phyloP scores from a whole-genome alignment of 2,113 vertebrate species.

The Crotalus viridis region DNA sequence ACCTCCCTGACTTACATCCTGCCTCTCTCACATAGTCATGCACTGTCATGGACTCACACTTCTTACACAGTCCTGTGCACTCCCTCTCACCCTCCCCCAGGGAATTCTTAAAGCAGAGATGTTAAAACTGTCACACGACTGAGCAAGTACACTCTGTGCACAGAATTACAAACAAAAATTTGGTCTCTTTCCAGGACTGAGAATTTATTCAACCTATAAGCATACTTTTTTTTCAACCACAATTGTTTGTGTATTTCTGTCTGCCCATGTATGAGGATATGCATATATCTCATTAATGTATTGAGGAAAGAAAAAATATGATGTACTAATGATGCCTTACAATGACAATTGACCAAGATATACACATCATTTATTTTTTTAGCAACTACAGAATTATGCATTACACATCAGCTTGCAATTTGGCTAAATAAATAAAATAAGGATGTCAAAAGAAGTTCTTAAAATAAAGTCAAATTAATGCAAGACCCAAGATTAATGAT shows the following conservation, averaged over 20 bases:
- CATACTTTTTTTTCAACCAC: not conserved
- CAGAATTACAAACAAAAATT: not conserved
- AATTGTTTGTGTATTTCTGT: not conserved
- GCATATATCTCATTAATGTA: not conserved
- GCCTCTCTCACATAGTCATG: not conserved
- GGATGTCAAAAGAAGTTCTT: not conserved
- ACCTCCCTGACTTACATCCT: not conserved
- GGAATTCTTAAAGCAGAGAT: not conserved
- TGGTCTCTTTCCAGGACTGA: not conserved
- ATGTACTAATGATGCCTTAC: not conserved
- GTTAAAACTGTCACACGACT: not conserved
- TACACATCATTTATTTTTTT: not conserved
- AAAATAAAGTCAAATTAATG: slow-evolving; percentile 24
- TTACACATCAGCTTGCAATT: not conserved
- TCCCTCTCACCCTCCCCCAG: not conserved
- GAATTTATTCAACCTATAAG: not conserved
- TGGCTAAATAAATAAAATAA: not conserved
- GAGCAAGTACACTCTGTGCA: not conserved
- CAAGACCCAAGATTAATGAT: not conserved
- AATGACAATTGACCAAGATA: not conserved
- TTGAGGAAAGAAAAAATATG: slow-evolving; percentile 2
- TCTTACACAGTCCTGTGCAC: not conserved
- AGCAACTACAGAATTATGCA: not conserved
- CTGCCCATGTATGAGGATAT: too few species aligned
- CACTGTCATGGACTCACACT: not conserved